These are phyloP conservation scores for Dipodomys merriami DNA, from an alignment of 2,113 vertebrate genomes.

Conservation along the genomic window DNA sequence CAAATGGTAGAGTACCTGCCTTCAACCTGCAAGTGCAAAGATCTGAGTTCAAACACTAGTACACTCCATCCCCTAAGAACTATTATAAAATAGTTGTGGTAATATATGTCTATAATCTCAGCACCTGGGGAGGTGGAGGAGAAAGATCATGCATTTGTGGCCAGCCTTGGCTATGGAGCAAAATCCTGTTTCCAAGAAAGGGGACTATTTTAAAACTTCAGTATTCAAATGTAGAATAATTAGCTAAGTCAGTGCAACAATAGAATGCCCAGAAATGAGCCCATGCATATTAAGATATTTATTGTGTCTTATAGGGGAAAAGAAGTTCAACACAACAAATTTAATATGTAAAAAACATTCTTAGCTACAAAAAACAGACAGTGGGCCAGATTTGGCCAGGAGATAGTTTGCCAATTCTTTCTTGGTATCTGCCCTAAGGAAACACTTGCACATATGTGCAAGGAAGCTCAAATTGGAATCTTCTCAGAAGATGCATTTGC, in stretches of 20 bases:
- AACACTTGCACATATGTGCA: neutral
- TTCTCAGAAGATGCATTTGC: neutral
- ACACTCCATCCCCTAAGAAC: too few species aligned
- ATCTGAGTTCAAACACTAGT: too few species aligned
- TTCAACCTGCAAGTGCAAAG: too few species aligned
- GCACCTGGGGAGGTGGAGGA: too few species aligned
- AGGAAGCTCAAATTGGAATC: neutral
- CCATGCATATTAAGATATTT: neutral
- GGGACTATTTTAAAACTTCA: neutral
- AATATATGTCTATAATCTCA: too few species aligned
- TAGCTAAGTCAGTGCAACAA: neutral
- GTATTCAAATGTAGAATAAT: neutral
- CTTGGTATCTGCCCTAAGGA: neutral
- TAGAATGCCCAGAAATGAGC: neutral
- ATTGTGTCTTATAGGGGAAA: neutral
- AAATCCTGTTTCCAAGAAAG: too few species aligned
- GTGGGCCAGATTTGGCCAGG: neutral
- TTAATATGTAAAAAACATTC: neutral
- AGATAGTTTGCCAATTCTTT: neutral
- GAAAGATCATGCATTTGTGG: too few species aligned
- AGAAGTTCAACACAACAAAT: neutral
- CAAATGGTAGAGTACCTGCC: too few species aligned
- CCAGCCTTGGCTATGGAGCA: too few species aligned
- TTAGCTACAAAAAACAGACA: conserved; percentile 19
- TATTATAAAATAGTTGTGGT: too few species aligned